Evolutionary conservation across 35 echinoderm and acorn worm species (phyloP).

Genomic region (Lytechinus pictus): DNA sequence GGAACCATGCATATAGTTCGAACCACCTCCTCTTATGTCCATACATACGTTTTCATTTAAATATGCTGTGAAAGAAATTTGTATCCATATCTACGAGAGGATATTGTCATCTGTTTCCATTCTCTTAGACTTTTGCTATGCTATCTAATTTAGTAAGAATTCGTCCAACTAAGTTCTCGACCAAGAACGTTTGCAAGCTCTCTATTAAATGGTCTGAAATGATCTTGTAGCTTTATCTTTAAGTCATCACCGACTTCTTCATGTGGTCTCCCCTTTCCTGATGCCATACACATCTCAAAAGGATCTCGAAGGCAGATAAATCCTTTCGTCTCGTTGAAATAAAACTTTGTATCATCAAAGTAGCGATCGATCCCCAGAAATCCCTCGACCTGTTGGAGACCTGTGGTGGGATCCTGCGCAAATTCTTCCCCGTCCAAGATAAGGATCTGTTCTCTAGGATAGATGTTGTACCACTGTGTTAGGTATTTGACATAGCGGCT

Average conservation of each 20-base stretch:
- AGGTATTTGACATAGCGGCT: slow-evolving; percentile 58
- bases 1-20: no score
- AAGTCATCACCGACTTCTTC: slow-evolving; percentile 42
- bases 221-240: slow-evolving; percentile 47
- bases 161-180: background rate
- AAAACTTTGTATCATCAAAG: slow-evolving; percentile 57
- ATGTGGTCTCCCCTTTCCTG: slow-evolving; percentile 54
- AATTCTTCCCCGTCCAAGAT: slow-evolving; percentile 60
- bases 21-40: no score
- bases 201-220: slow-evolving; percentile 65
- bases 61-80: no score
- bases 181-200: background rate
- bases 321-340: slow-evolving; percentile 57
- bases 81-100: no score
- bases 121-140: background rate
- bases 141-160: background rate
- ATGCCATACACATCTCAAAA: slow-evolving; percentile 56
- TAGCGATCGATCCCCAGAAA: slow-evolving; percentile 58
- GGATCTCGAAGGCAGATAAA: slow-evolving; percentile 70
- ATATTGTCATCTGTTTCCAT: background rate
- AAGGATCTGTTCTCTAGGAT: slow-evolving; percentile 56
- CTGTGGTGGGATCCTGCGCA: slow-evolving; percentile 26
- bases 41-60: no score
- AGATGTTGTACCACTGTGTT: slow-evolving; percentile 44
- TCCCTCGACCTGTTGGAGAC: slow-evolving; percentile 55